Conservation (phyloP, 2,888 invertebrate genomes). For the Sycophila texana region DNA sequence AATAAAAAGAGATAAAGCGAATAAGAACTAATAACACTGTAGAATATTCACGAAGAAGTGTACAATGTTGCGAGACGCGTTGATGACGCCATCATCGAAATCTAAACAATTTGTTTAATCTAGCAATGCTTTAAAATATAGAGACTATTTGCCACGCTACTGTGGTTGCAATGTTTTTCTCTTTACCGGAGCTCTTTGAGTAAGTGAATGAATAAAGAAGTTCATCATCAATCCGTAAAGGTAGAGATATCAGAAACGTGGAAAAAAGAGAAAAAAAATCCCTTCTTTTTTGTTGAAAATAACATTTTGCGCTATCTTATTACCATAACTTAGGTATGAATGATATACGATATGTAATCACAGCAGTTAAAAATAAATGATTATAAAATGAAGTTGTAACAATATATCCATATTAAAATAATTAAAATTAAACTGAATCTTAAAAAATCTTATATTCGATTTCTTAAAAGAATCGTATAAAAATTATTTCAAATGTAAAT, state of each 20-base stretch:
- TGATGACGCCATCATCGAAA: neutral
- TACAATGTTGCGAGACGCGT: slow-evolving; percentile 29
- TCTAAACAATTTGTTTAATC: slow-evolving; percentile 11
- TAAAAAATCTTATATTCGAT: too few species aligned
- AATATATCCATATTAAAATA: slow-evolving; percentile 5
- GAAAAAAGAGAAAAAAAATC: neutral
- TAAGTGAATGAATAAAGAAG: slow-evolving; percentile 1
- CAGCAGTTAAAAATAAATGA: slow-evolving; percentile 48
- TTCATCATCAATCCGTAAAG: neutral
- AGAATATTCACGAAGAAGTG: slow-evolving; percentile 25
- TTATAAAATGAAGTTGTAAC: slow-evolving; percentile 38
- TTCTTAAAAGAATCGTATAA: too few species aligned
- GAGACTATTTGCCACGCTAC: slow-evolving; percentile 28
- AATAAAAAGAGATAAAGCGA: slow-evolving; percentile 1
- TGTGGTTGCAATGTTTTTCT: slow-evolving; percentile 1
- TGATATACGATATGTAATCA: slow-evolving; percentile 50
- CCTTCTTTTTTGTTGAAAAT: slow-evolving; percentile 24
- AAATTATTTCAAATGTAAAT: too few species aligned
- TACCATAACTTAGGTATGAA: slow-evolving; percentile 48
- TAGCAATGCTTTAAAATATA: slow-evolving; percentile 36
- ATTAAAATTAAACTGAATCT: too few species aligned
- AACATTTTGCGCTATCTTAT: slow-evolving; percentile 42
- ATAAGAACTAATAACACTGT: slow-evolving; percentile 22
- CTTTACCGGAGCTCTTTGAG: neutral
- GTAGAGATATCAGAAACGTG: neutral